Percentiles rank a stretch among this genome's conserved stretches.
Evolutionary conservation across 1,140 invertebrate species (phyloP).

Genomic region (Halictus rubicundus): DNA sequence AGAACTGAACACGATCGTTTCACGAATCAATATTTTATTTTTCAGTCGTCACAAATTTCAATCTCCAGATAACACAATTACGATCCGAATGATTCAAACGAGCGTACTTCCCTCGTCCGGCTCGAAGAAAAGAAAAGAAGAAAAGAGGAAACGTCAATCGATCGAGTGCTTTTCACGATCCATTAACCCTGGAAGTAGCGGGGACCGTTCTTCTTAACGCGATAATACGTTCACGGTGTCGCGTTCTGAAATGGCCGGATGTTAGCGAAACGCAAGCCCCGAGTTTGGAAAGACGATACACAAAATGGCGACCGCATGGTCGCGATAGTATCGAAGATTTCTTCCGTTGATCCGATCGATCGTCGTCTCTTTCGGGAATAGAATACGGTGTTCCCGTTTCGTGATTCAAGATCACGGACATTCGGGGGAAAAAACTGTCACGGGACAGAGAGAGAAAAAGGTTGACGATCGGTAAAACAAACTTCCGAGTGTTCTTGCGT

Average conservation of each 20-base stretch:
- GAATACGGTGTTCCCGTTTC: too few relatives aligned
- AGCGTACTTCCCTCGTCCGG: not conserved
- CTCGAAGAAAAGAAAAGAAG: not conserved
- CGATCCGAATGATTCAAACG: not conserved
- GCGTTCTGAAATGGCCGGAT: constrained; percentile 35
- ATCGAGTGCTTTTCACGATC: constrained; percentile 55
- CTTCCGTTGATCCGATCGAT: too few relatives aligned
- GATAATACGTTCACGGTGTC: constrained; percentile 51
- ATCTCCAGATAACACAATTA: not conserved
- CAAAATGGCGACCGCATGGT: not conserved
- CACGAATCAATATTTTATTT: too few relatives aligned
- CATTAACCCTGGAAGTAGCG: constrained; percentile 55
- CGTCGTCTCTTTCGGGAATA: too few relatives aligned
- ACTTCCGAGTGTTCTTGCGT: constrained; percentile 11
- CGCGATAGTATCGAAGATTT: too few relatives aligned
- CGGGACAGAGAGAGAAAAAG: too few relatives aligned
- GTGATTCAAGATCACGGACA: too few relatives aligned
- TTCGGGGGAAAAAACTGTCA: too few relatives aligned
- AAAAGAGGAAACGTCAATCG: constrained; percentile 39
- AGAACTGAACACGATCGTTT: too few relatives aligned
- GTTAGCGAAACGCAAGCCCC: constrained; percentile 25
- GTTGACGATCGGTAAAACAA: too few relatives aligned
- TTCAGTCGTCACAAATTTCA: too few relatives aligned
- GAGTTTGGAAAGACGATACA: constrained; percentile 26
- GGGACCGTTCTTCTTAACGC: constrained; percentile 42